phyloP scores from a whole-genome alignment of 2,888 invertebrate genomes.

The Microctonus hyperodae region DNA sequence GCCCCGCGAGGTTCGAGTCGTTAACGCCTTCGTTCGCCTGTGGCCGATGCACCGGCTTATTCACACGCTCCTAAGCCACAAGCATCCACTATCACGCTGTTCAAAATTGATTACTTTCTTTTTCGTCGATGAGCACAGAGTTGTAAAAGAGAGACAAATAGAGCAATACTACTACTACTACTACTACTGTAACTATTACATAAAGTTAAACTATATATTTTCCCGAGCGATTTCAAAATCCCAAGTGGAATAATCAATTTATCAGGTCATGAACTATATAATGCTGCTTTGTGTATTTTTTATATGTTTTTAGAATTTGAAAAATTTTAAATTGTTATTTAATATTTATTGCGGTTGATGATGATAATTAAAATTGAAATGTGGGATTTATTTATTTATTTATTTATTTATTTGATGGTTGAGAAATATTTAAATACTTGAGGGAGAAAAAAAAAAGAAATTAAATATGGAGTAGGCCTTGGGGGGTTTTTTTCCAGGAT shows the following conservation, averaged over 20 bases:
- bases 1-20: constrained; percentile 11
- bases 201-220: background rate
- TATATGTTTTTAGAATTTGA: too few species aligned
- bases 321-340: too few species aligned
- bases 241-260: constrained; percentile 1
- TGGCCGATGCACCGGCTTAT: constrained; percentile 20
- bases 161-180: background rate
- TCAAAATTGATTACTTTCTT: constrained; percentile 31
- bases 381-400: too few species aligned
- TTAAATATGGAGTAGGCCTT: too few species aligned
- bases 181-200: background rate
- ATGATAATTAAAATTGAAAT: too few species aligned
- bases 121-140: background rate
- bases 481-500: too few species aligned
- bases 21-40: constrained; percentile 28
- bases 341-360: too few species aligned
- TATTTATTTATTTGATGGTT: too few species aligned
- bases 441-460: too few species aligned
- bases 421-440: too few species aligned
- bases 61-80: constrained; percentile 33
- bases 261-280: background rate
- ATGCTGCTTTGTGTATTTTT: background rate
- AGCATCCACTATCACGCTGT: constrained; percentile 21
- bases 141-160: background rate
- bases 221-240: background rate